These are phyloP conservation scores for Aethes cnicana DNA, from an alignment of 2,888 invertebrate genomes.

Conservation along the genomic window DNA sequence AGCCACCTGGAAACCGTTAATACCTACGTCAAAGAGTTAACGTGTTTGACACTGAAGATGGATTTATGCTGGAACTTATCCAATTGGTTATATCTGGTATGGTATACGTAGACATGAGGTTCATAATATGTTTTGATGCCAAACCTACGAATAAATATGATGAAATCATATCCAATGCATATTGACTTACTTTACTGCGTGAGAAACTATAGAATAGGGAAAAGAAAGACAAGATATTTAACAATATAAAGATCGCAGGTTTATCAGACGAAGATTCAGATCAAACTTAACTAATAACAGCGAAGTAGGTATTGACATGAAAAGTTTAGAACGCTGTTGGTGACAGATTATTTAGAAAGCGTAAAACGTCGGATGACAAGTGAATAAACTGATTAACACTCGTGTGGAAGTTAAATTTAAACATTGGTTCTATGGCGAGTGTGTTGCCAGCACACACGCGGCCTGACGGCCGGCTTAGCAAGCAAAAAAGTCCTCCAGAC, in stretches of 20 bases:
- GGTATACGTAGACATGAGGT: conserved; percentile 11
- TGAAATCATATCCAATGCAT: conserved; percentile 17
- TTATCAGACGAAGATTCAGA: too few species aligned
- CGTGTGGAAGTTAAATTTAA: conserved; percentile 14
- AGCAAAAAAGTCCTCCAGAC: conserved; percentile 27
- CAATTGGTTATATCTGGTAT: conserved; percentile 63
- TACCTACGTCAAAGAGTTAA: neutral
- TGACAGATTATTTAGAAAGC: neutral
- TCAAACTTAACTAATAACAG: too few species aligned
- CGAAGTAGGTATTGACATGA: too few species aligned
- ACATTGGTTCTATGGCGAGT: conserved; percentile 3
- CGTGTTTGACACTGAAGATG: conserved; percentile 6
- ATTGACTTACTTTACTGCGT: too few species aligned
- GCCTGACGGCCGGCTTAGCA: conserved; percentile 19
- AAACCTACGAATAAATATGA: conserved; percentile 22
- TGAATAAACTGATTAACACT: conserved; percentile 14
- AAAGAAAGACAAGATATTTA: too few species aligned
- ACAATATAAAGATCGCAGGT: too few species aligned
- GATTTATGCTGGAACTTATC: conserved; percentile 59
- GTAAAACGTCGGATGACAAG: neutral
- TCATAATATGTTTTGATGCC: conserved; percentile 4
- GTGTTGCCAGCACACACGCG: conserved; percentile 17
- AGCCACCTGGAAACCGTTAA: too few species aligned
- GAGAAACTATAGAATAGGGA: too few species aligned
- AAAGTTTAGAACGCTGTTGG: neutral